These are phyloP conservation scores for Lophius piscatorius DNA, from an alignment of 2,113 vertebrate species.

Conservation along the genomic window DNA sequence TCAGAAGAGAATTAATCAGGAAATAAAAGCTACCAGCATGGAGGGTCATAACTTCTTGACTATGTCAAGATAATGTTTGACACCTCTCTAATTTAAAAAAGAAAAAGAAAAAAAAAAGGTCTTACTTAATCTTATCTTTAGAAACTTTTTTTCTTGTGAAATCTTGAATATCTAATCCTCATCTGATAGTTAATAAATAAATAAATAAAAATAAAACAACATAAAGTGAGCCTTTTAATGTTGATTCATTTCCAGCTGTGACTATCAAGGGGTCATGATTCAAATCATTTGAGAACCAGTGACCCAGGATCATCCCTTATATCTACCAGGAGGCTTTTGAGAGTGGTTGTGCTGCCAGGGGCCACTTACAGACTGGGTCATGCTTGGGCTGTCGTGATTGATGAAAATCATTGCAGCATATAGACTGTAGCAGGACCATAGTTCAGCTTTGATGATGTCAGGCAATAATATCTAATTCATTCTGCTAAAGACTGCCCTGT, in stretches of 20 bases:
- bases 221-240: not conserved
- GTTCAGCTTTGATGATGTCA: conserved; percentile 22
- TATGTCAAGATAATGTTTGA: not conserved
- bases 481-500: conserved; percentile 1
- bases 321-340: conserved; percentile 9
- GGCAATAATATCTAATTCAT: conserved; percentile 2
- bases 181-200: not conserved
- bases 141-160: not conserved
- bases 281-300: not conserved
- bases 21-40: no score
- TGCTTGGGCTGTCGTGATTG: conserved; percentile 45
- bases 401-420: conserved; percentile 53
- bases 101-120: no score
- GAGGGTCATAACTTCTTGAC: not conserved
- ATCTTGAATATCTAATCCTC: not conserved
- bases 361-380: conserved; percentile 69
- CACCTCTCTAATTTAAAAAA: not conserved
- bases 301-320: conserved; percentile 39
- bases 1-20: no score
- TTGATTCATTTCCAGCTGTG: conserved; percentile 1
- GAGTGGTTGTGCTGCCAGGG: conserved; percentile 33
- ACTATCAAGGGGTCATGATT: not conserved
- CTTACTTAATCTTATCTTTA: not conserved
- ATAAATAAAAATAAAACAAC: not conserved
- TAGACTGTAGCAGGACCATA: conserved; percentile 1